Evolutionary conservation across 2,888 invertebrate species (phyloP).

Genomic region (Xestia sexstrigata): DNA sequence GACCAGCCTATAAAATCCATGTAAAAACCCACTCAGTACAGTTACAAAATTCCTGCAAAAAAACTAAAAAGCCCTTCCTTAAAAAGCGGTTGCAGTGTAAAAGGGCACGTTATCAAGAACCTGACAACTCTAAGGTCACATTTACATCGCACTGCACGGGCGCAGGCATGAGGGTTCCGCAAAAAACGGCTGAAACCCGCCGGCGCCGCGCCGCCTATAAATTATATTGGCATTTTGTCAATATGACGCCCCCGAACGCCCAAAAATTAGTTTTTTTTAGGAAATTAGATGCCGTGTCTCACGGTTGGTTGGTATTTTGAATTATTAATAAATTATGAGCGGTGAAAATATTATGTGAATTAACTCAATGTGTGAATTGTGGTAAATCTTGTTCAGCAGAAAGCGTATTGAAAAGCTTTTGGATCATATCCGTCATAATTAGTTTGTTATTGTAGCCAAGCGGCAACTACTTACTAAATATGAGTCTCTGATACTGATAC

Average conservation of each 20-base stretch:
- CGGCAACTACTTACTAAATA: background rate
- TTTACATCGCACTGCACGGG: conserved; percentile 62
- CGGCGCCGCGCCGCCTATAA: conserved; percentile 83
- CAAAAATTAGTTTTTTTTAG: conserved; percentile 53
- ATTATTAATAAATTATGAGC: conserved; percentile 13
- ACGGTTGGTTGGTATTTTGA: conserved; percentile 54
- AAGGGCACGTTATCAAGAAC: conserved; percentile 65
- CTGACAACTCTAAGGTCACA: conserved; percentile 69
- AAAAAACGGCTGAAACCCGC: conserved; percentile 72
- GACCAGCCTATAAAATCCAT: background rate
- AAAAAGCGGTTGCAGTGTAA: conserved; percentile 63
- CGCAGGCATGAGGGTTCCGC: conserved; percentile 49
- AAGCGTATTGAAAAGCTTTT: background rate
- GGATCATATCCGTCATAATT: background rate
- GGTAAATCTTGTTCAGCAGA: background rate
- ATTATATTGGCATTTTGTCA: conserved; percentile 86
- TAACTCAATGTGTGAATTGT: background rate
- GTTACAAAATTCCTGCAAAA: conserved; percentile 27
- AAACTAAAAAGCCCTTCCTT: conserved; percentile 35
- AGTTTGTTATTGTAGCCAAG: no score
- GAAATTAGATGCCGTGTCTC: conserved; percentile 49
- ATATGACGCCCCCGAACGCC: conserved; percentile 82
- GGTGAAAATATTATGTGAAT: background rate
- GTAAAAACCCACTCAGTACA: background rate
- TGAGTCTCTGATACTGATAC: background rate